Base-by-base conservation (phyloP, 2,113 vertebrate genomes). In the Pseudonaja textilis region DNA sequence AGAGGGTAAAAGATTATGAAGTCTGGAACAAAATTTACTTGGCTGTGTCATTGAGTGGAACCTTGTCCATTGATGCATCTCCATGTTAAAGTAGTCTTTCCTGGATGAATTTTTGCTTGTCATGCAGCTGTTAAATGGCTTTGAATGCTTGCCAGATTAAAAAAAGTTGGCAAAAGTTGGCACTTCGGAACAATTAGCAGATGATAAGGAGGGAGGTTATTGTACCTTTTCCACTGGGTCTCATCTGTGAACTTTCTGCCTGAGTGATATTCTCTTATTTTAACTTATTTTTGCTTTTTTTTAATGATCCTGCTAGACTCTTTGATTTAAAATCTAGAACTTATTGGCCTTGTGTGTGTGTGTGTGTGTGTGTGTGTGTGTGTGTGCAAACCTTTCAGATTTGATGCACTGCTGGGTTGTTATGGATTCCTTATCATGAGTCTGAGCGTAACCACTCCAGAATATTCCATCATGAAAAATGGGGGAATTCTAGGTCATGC, bases 101-200 rank as follows among this genome's bases (percentile, higher is more conserved):
- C 69, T 54, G 57, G n/a, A 42, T 88, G 86, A 42, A 61, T 54
- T 52, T 92, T 34, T 69, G 86, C 86, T 92, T 92, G 91, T 88
- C 86, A 69, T 47, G 34, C 57, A 88, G 59, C 23, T 69, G 52
- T 34, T n/a, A 45, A 89, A 89, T 89, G 61, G 34, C 61, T 45
- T 52, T 45, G 87, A 54, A 89, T 81, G 54, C 61, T 42, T 89
- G 52, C 54, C 61, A 89, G 64, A 26, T 29, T 45, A 85, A 89
- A 89, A 81, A 39, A 92, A 89, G 25, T 89, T 57, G 87, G 55
- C 55, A 91, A 87, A 45, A 47, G 56, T 25, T 86, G 74, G 34
- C 81, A 54, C 47, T 69, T 81, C n/a, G 81, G 64, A 90, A 50
- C 89, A 90, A 52, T 56, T 45, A 56, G 25, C 57, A 57, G 56